Percentiles rank a stretch among this genome's conserved stretches.
These are phyloP conservation scores for Leptopilina drosophilae DNA, from an alignment of 2,888 invertebrate genomes.

Conservation along the genomic window DNA sequence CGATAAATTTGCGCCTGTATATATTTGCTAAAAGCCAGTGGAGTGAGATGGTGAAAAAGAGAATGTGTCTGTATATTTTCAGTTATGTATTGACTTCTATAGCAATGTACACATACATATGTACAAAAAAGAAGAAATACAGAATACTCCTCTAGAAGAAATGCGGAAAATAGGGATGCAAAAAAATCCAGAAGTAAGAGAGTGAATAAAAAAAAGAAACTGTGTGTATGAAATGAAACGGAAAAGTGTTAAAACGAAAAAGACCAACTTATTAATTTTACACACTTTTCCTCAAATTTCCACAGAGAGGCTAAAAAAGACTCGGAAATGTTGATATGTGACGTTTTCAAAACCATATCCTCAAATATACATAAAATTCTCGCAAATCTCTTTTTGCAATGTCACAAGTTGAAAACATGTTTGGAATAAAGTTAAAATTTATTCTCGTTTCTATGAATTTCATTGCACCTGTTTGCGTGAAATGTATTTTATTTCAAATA, in stretches of 20 bases:
- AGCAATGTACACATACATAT: too few species aligned
- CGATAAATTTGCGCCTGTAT: constrained; percentile 61
- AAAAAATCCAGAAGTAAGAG: neutral
- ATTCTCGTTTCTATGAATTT: neutral
- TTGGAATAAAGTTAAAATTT: constrained; percentile 3
- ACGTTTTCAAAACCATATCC: constrained; percentile 13
- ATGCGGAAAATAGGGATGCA: neutral
- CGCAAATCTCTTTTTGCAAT: constrained; percentile 6
- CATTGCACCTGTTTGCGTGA: neutral
- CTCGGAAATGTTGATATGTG: neutral
- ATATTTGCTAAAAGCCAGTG: constrained; percentile 57
- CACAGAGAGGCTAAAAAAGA: neutral
- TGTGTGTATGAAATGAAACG: constrained; percentile 22
- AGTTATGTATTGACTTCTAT: too few species aligned
- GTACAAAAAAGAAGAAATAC: neutral
- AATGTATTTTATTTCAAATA: neutral
- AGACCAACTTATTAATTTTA: constrained; percentile 42
- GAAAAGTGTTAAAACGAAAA: constrained; percentile 28
- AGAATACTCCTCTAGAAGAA: neutral
- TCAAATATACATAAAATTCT: constrained; percentile 20
- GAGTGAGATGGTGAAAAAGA: constrained; percentile 49
- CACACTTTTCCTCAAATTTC: constrained; percentile 37
- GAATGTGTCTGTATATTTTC: constrained; percentile 41
- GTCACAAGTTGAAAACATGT: neutral
- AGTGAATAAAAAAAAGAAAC: neutral